Evolutionary conservation across 2,113 vertebrate genomes (phyloP), one percentile per base, ranked within the genome.

Genomic region (Eretmochelys imbricata): DNA sequence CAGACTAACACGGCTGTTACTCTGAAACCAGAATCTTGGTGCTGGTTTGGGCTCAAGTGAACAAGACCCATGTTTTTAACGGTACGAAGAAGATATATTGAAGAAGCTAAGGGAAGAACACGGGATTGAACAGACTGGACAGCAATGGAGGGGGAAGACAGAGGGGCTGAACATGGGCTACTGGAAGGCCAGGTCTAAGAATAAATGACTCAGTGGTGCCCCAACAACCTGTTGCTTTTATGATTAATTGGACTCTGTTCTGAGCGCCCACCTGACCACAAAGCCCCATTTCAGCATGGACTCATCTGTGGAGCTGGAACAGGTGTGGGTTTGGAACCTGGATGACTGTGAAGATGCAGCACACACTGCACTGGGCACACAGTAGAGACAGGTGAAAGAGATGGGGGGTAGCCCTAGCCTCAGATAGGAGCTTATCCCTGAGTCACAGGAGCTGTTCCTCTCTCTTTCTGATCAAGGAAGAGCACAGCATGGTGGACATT

Each of bases 61-160:
- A 89, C 87, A 93, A 94, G 92, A 31, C 19, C 48, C 3, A 0
- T 0, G 81, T 14, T 12, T 93, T 86, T 27, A 93, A 94, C 16
- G n/a, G 62, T n/a, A 69, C 89, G 95, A 93, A 95, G 89, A 0
- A 57, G 94, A 80, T 49, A 85, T 88, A 88, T 80, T 79, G 84
- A 78, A 95, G 89, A 65, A 94, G 93, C 91, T 93, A 80, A 80
- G 82, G 95, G 85, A 80, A 93, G 90, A 92, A 93, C 89, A 93
- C 4, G 89, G 95, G 96, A 97, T 97, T 96, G 97, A 85, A 12
- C 35, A n/a, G 35, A n/a, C 17, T n/a, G 16, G 62, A 69, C 14
- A 92, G 55, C 87, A n/a, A 87, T 94, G 97, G 53, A 59, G 72
- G 80, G 81, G 85, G 92, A 87, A 96, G 94, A 96, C 95, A 96